Evolutionary conservation across 1,140 invertebrate genomes (phyloP), one percentile per base, ranked within the genome.

Genomic region (Tetramorium alpestre): DNA sequence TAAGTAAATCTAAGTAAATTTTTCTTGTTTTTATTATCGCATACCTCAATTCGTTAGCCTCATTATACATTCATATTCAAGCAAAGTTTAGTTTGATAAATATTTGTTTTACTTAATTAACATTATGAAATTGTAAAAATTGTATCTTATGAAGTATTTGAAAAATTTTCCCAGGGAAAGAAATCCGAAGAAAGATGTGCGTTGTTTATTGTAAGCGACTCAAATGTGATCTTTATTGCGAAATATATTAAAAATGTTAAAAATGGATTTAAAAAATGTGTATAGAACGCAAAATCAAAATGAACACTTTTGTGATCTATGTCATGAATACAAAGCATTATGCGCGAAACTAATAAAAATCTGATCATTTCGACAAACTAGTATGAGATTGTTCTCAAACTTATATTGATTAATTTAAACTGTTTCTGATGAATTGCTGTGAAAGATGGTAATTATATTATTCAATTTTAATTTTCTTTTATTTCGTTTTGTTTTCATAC

Each of bases 151-250:
- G 47, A 47, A 47, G 11, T 96, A 95, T 77, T 91, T 91, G 16
- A 91, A 93, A 89, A 93, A 93, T 73, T 95, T 94, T 80, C 91
- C 92, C 28, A 91, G 93, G 54, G 93, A 93, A 62, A 91, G 91
- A 33, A 95, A 94, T 88, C 69, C 95, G 13, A 92, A 88, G 6
- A 93, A 91, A 49, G 96, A 96, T 91, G 84, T 95, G 62, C 10
- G 11, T 47, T 96, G 96, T 87, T 33, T 96, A 96, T 90, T 97
- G 97, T 92, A 96, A 96, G 82, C 96, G 96, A 85, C 96, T 96
- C 86, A 89, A 92, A 49, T 96, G 96, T 33, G 33, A 33, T 81
- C 95, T 96, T 0, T 90, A 94, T 33, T 92, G 73, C 47, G 11
- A 11, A 47, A 47, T 13, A 47, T 91, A 87, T 44, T 93, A 0